Base-by-base conservation (phyloP, 2,113 vertebrate genomes). In the Protobothrops flavoviridis region DNA sequence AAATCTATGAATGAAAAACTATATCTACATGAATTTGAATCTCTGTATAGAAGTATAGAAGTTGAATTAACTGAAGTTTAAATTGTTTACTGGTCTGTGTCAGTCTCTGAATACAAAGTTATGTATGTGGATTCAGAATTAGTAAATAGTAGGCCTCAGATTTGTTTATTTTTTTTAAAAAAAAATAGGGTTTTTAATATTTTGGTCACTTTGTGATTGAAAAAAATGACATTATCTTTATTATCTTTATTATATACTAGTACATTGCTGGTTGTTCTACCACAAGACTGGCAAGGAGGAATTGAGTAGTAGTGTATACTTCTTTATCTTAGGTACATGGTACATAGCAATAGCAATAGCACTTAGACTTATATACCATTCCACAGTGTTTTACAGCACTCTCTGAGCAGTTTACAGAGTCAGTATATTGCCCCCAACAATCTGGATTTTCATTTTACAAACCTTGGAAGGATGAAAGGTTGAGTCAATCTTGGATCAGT, bases 1-100 rank as follows among this genome's bases (percentile, higher is more conserved):
- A 61, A 86, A 87, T 90, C 89, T 90, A 61, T 93, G 33, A 59
- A 39, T 90, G 48, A 85, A 57, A 86, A 90, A 85, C 69, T 64
- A 56, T 43, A 86, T 90, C 74, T 86, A 90, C 45, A 13, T 57
- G 12, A 86, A 45, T 59, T 61, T 50, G 23, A 53, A 87, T 48
- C 11, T 93, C 53, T 90, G n/a, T 90, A 87, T 39, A 55, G 48
- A 43, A 61, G 61, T n/a, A 29, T 69, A 53, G 24, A 26, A 10
- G 61, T 45, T 64, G 81, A 26, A 53, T 85, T 43, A 89, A 81
- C n/a, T 86, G 50, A 90, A 64, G n/a, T 26, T 6, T 81, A 53
- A 88, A 64, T 29, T n/a, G n/a, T 89, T 56, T 33, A 85, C 5
- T 55, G 33, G 26, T 26, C 20, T 81, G 24, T 81, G 1, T 81